Evolutionary conservation across 2,113 vertebrate genomes (phyloP).

Genomic region (Myotis yumanensis): DNA sequence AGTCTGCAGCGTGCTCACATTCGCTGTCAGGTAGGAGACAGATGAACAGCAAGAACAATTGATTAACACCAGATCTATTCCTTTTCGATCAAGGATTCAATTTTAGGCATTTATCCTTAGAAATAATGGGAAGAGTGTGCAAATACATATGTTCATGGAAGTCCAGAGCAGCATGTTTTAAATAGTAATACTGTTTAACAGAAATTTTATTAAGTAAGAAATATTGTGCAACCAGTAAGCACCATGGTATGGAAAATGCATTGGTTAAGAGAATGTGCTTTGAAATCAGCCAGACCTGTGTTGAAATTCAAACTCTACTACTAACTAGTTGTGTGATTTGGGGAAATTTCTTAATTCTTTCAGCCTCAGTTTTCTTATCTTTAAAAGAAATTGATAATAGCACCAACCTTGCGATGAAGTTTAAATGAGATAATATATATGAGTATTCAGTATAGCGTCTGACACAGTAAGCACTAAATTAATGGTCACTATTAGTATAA

Average conservation of each 20-base stretch:
- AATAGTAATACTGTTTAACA: neutral
- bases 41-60: neutral
- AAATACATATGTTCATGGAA: neutral
- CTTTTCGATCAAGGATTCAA: neutral
- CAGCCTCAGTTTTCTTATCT: neutral
- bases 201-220: neutral
- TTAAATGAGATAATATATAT: neutral
- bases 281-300: neutral
- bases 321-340: neutral
- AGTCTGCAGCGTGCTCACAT: neutral
- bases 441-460: neutral
- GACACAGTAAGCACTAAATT: neutral
- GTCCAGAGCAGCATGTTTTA: neutral
- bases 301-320: neutral
- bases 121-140: neutral
- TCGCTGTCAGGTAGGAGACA: conserved; percentile 34
- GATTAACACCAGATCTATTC: neutral
- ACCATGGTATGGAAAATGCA: neutral
- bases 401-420: neutral
- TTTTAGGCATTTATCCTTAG: neutral
- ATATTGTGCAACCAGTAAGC: neutral
- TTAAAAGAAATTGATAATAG: conserved; percentile 4
- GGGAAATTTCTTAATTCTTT: neutral
- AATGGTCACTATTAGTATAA: neutral
- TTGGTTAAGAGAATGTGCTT: neutral